Evolutionary conservation across 2,888 invertebrate species (phyloP).

Genomic region (Parnassius apollo): DNA sequence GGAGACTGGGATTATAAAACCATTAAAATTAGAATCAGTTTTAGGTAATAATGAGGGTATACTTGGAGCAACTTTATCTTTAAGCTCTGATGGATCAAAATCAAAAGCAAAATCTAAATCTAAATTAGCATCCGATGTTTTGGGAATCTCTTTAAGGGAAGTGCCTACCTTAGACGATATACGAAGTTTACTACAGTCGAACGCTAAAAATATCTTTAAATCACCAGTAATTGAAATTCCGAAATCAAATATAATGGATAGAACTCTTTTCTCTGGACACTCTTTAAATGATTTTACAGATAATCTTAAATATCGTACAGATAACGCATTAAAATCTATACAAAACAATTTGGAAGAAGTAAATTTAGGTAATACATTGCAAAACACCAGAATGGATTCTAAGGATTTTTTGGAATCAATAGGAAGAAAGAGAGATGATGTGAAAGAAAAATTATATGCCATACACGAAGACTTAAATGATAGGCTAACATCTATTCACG

Average conservation of each 20-base stretch:
- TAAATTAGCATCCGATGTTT: neutral
- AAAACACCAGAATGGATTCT: conserved; percentile 39
- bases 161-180: conserved; percentile 9
- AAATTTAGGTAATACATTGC: conserved; percentile 32
- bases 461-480: conserved; percentile 60
- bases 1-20: conserved; percentile 45
- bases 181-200: neutral
- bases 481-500: conserved; percentile 51
- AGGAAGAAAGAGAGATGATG: conserved; percentile 47
- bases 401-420: conserved; percentile 50
- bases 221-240: neutral
- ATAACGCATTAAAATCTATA: conserved; percentile 46
- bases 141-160: neutral
- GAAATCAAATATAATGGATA: conserved; percentile 4
- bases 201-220: conserved; percentile 6
- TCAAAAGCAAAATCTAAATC: neutral
- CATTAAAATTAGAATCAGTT: conserved; percentile 40
- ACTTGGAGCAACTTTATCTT: conserved; percentile 1
- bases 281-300: conserved; percentile 5
- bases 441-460: conserved; percentile 58
- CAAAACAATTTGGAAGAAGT: conserved; percentile 40
- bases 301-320: conserved; percentile 43
- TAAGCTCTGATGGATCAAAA: conserved; percentile 2
- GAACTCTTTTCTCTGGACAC: neutral
- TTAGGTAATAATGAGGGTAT: conserved; percentile 29